Conservation (phyloP, 2,888 invertebrate genomes). For the Brachynemurus nebulosus region DNA sequence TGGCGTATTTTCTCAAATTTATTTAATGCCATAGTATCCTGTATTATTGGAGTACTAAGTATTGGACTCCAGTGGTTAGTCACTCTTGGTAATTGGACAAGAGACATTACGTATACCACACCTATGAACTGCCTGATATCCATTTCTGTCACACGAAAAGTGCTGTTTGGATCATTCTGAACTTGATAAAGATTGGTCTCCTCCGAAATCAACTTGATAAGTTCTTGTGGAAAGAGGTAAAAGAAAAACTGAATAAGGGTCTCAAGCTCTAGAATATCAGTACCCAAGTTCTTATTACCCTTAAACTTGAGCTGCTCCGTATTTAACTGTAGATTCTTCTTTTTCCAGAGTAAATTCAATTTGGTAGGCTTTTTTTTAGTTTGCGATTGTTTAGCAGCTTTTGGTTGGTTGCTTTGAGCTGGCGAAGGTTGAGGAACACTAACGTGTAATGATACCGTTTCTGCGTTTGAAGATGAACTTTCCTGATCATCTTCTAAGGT, state of each 20-base stretch:
- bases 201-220: background rate
- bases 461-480: background rate
- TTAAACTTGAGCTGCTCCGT: background rate
- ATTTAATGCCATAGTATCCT: slow-evolving; percentile 13
- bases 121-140: slow-evolving; percentile 13
- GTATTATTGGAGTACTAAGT: slow-evolving; percentile 12
- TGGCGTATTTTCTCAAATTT: slow-evolving; percentile 15
- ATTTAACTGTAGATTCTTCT: slow-evolving; percentile 3
- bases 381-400: no score
- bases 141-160: background rate
- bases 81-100: slow-evolving; percentile 10
- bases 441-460: background rate
- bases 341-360: slow-evolving; percentile 5
- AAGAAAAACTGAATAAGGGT: slow-evolving; percentile 5
- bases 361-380: background rate
- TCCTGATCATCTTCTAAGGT: slow-evolving; percentile 1
- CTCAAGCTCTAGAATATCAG: slow-evolving; percentile 5
- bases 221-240: slow-evolving; percentile 3
- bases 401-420: background rate
- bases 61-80: slow-evolving; percentile 13
- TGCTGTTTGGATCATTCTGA: background rate
- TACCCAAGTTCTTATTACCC: background rate
- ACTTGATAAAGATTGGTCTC: background rate
- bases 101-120: slow-evolving; percentile 13
- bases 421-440: background rate